Base-by-base conservation (phyloP, 2,113 vertebrate species). In the Oncorhynchus keta region DNA sequence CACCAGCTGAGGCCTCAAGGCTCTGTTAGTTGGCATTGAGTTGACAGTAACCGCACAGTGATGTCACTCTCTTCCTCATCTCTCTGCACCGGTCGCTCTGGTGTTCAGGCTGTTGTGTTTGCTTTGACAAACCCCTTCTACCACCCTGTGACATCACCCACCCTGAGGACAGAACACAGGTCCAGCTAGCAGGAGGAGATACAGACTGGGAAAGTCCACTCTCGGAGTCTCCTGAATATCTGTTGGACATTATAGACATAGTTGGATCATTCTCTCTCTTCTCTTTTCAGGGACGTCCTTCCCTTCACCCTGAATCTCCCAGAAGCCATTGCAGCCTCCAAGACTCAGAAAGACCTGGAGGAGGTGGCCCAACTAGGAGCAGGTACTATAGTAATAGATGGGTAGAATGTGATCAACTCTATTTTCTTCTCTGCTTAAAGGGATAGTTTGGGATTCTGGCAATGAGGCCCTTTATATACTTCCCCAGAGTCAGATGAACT, bases 271-370 rank as follows among this genome's bases (percentile, higher is more conserved):
- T 13, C 26, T 16, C 65, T 32, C 26, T 62, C 59, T 22, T 84
- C 24, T 65, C 68, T 45, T 83, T 59, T 77, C 68, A 98, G 97
- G 87, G 97, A 99, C 55, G 92, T 99, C 65, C 92, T 99, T 82
- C 96, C 97, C 0, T 97, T 96, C 86, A 95, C 95, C 70, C 93
- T 99, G 89, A 96, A 95, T 91, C 90, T 99, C 87, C 97, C 97
- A 87, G 94, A 94, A 71, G 95, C 94, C 82, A 94, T 98, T 84
- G 91, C 93, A 76, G 87, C 93, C 74, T 95, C 96, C 73, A 96
- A 95, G 87, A 95, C 95, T 13, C 95, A 96, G 87, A 91, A 94
- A 79, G 95, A 97, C n/a, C 95, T 98, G 75, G 95, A 98, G 92
- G 94, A 95, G 84, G 87, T 96, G 85, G 94, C 95, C 83, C 96